phyloP scores from a whole-genome alignment of 2,113 vertebrate species.

The Mustelus asterias region DNA sequence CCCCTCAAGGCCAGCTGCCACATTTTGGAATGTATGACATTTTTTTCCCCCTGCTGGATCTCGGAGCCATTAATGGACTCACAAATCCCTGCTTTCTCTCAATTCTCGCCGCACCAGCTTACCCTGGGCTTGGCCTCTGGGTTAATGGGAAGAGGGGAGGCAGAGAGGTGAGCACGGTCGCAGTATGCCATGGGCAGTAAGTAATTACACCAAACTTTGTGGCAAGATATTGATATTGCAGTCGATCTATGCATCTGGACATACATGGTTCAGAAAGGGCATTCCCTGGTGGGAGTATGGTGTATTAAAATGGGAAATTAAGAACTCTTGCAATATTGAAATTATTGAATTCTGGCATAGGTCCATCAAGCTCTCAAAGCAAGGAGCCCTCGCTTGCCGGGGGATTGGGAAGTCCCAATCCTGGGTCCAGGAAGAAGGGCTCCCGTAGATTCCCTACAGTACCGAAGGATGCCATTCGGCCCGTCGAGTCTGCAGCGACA shows the following conservation, averaged over 20 bases:
- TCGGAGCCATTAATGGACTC: constrained; percentile 20
- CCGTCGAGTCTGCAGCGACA: too few species aligned
- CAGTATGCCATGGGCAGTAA: background rate
- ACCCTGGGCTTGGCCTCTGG: background rate
- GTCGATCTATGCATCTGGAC: background rate
- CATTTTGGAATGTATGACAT: constrained; percentile 38
- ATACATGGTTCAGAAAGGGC: background rate
- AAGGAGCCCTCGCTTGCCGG: background rate
- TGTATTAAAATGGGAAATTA: background rate
- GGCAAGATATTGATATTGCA: background rate
- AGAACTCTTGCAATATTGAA: background rate
- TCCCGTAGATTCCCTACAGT: too few species aligned
- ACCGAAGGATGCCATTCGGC: too few species aligned
- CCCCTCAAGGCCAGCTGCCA: background rate
- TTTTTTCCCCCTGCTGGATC: constrained; percentile 23
- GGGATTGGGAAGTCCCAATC: background rate
- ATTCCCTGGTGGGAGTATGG: background rate
- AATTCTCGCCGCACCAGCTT: background rate
- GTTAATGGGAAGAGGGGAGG: background rate
- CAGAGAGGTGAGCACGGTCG: background rate
- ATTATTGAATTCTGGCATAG: background rate
- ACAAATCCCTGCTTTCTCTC: background rate
- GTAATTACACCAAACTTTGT: background rate
- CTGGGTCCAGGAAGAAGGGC: too few species aligned
- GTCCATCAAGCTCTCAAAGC: background rate